phyloP scores from a whole-genome alignment of 2,113 vertebrate genomes.

The Colossoma macropomum region DNA sequence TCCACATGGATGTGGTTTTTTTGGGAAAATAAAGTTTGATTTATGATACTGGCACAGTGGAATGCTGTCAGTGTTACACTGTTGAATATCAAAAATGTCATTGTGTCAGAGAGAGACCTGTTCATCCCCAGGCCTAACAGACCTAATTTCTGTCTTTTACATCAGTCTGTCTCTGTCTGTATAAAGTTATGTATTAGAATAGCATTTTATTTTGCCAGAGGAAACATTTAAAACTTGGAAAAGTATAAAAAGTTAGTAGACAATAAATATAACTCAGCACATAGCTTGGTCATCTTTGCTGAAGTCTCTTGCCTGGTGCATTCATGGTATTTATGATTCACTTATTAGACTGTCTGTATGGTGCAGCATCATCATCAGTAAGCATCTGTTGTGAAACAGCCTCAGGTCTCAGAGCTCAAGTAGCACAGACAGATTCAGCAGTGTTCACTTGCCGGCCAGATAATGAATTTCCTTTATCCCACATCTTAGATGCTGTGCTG shows the following conservation, averaged over 20 bases:
- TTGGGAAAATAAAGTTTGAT: not conserved
- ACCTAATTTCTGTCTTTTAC: not conserved
- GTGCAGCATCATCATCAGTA: not conserved
- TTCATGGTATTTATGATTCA: not conserved
- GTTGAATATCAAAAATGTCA: not conserved
- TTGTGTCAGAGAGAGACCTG: not conserved
- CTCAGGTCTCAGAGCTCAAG: not conserved
- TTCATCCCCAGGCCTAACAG: not conserved
- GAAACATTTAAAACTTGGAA: not conserved
- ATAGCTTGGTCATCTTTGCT: not conserved
- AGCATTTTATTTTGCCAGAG: not conserved
- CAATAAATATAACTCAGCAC: not conserved
- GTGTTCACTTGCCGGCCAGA: not conserved
- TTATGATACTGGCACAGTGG: not conserved
- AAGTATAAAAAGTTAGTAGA: not conserved
- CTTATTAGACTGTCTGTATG: not conserved
- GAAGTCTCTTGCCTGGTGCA: not conserved
- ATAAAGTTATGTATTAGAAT: not conserved
- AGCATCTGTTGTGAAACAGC: conserved; percentile 1
- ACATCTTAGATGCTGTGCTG: no score
- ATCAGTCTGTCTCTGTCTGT: not conserved
- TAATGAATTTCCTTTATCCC: no score
- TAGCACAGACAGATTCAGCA: not conserved
- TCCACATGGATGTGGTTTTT: not conserved
- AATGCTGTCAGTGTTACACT: not conserved